Conservation (phyloP, 2,797 vertebrate genomes). For the Tragopan temminckii region DNA sequence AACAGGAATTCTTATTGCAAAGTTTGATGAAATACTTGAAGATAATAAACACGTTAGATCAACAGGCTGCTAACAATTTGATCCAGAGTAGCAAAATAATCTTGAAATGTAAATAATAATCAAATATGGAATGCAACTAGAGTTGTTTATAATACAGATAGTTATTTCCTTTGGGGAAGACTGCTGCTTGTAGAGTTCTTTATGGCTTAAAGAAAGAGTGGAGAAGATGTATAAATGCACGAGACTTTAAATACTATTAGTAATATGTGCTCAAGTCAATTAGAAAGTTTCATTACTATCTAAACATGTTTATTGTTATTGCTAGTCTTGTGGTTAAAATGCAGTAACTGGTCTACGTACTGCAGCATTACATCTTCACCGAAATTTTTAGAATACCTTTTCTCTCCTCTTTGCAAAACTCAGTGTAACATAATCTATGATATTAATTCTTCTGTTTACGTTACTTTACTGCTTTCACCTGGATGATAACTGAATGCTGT, state of each 20-base stretch:
- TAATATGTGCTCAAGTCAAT: neutral
- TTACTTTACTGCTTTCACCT: constrained; percentile 1
- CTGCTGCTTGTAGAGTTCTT: neutral
- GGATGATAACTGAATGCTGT: neutral
- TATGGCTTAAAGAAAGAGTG: neutral
- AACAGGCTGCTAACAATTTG: neutral
- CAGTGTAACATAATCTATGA: neutral
- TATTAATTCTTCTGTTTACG: neutral
- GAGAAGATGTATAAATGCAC: neutral
- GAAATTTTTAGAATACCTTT: neutral
- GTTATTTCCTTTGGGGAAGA: neutral
- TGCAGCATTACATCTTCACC: neutral
- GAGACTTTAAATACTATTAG: neutral
- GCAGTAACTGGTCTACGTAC: neutral
- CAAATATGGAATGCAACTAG: neutral
- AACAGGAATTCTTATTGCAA: neutral
- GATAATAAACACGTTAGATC: neutral
- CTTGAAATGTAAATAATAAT: neutral
- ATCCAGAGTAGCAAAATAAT: neutral
- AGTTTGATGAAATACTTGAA: neutral
- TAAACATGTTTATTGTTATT: neutral
- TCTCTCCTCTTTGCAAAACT: neutral
- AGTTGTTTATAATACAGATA: neutral
- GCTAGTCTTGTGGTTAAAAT: neutral
- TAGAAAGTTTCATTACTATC: constrained; percentile 32